Percentiles rank a stretch among this genome's conserved stretches.
Conservation (phyloP, 2,888 invertebrate genomes). For the Oscheius myriophilus region DNA sequence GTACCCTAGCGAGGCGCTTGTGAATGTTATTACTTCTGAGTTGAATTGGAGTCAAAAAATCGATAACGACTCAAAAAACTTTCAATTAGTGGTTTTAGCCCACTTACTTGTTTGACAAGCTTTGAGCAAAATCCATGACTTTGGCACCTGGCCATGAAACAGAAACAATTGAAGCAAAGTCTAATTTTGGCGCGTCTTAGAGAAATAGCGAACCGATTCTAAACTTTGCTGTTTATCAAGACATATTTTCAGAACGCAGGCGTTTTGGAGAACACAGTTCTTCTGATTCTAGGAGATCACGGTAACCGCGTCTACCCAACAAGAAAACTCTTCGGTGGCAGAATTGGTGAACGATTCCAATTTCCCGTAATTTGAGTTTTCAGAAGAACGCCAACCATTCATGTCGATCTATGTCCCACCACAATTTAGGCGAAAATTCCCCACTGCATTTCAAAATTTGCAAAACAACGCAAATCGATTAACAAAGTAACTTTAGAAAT, state of each 20-base stretch:
- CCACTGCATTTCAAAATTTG: slow-evolving; percentile 32
- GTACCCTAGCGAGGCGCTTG: too few species aligned
- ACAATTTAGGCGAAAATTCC: slow-evolving; percentile 31
- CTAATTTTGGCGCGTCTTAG: too few species aligned
- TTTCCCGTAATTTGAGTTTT: not conserved
- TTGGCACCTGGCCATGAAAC: too few species aligned
- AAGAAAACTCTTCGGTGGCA: slow-evolving; percentile 44
- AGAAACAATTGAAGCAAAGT: too few species aligned
- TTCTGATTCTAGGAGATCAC: slow-evolving; percentile 55
- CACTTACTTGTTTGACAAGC: too few species aligned
- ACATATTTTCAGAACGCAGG: slow-evolving; percentile 30
- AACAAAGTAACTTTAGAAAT: slow-evolving; percentile 37
- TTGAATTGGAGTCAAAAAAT: too few species aligned
- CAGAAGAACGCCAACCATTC: slow-evolving; percentile 51
- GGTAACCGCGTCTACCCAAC: slow-evolving; percentile 48
- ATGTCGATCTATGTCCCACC: slow-evolving; percentile 40
- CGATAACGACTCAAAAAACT: too few species aligned
- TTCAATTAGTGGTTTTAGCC: too few species aligned
- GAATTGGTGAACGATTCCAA: slow-evolving; percentile 32
- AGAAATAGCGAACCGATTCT: too few species aligned
- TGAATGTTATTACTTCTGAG: too few species aligned
- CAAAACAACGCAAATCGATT: slow-evolving; percentile 38
- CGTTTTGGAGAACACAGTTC: slow-evolving; percentile 43
- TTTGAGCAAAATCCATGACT: too few species aligned
- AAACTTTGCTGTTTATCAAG: too few species aligned